These are phyloP conservation scores for Crioceris asparagi DNA, from an alignment of 2,888 invertebrate species.

Conservation along the genomic window DNA sequence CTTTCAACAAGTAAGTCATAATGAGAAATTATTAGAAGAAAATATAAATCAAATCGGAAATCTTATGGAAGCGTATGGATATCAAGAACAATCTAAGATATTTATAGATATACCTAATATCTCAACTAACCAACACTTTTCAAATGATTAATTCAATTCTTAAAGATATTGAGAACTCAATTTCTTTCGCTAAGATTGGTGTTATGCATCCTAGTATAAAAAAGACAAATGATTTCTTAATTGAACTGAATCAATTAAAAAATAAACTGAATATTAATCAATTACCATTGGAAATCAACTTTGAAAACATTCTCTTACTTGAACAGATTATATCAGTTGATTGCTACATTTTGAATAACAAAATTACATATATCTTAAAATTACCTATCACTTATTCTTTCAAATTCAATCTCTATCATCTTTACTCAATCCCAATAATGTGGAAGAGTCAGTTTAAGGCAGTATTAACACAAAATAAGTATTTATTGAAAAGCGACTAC, in stretches of 20 bases:
- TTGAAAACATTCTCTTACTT: neutral
- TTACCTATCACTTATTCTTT: slow-evolving; percentile 1
- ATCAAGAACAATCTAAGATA: neutral
- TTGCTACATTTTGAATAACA: neutral
- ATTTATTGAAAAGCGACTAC: slow-evolving; percentile 1
- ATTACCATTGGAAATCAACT: neutral
- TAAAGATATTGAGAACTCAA: slow-evolving; percentile 1
- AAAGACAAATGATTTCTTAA: neutral
- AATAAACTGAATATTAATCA: neutral
- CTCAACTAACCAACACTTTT: neutral
- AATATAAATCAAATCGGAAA: neutral
- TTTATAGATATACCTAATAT: neutral
- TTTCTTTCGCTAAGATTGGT: neutral
- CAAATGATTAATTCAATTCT: slow-evolving; percentile 1
- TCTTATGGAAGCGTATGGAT: neutral
- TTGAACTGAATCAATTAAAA: neutral
- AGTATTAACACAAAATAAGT: neutral
- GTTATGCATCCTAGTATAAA: slow-evolving; percentile 2
- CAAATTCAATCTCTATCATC: neutral
- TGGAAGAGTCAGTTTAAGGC: neutral
- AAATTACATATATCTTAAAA: slow-evolving; percentile 1
- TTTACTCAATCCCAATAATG: neutral
- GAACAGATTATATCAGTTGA: neutral
- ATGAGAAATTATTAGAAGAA: neutral
- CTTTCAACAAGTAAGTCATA: neutral